Conservation (phyloP, 2,113 vertebrate species). For the Hippocampus mohnikei region DNA sequence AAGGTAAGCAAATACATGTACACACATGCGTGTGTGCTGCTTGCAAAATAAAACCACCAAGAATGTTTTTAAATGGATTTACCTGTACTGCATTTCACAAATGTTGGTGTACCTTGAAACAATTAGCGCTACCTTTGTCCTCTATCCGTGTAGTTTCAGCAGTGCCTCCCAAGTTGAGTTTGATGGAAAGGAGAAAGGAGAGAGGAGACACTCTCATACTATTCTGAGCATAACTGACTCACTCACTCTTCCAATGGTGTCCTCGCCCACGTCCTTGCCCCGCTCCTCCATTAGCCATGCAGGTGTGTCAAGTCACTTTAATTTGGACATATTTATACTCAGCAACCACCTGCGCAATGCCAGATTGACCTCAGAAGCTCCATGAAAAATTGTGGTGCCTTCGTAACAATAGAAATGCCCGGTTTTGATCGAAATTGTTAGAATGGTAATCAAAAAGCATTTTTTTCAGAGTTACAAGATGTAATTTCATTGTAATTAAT, state of each 20-base stretch:
- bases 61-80: background rate
- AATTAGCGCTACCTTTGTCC: background rate
- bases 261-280: conserved; percentile 80
- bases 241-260: conserved; percentile 76
- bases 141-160: conserved; percentile 65
- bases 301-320: conserved; percentile 60
- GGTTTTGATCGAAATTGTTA: too few relatives aligned
- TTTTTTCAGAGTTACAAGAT: too few relatives aligned
- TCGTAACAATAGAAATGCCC: background rate
- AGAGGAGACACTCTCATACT: conserved; percentile 85
- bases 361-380: background rate
- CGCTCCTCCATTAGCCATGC: conserved; percentile 76
- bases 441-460: too few relatives aligned
- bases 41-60: background rate
- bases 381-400: background rate
- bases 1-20: conserved; percentile 72
- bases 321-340: background rate
- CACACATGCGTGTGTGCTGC: background rate
- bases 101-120: background rate
- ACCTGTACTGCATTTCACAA: background rate
- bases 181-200: conserved; percentile 86
- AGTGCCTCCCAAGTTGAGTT: conserved; percentile 80
- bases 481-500: too few relatives aligned
- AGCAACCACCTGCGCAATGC: background rate
- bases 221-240: conserved; percentile 76